Base-by-base conservation (phyloP, 2,113 vertebrate genomes). In the Dunckerocampus dactyliophorus region DNA sequence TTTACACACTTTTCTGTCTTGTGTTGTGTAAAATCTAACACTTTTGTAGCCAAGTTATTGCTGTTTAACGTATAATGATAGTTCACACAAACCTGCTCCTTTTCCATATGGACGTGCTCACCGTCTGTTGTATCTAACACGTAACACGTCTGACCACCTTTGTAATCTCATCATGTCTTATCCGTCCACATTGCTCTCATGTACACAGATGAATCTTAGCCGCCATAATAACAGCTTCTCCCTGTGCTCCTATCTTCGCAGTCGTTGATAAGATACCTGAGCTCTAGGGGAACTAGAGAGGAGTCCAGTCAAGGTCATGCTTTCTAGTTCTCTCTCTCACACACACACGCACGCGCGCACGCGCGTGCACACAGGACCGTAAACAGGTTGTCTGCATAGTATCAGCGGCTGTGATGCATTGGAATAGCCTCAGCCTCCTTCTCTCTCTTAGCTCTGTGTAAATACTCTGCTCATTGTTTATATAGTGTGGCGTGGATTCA, bases 391-490 rank as follows among this genome's bases (percentile, higher is more conserved):
- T 84, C 84, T 86, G 86, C 45, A 1, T 74, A 80, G 76, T 80
- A 76, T 88, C 84, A 86, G 56, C 65, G 75, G 64, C 54, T 58
- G 82, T 65, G 84, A 82, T 82, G 86, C 77, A 72, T 65, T 62
- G 71, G 82, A 81, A 76, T 75, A 80, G 79, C 80, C 48, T 24
- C 76, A 77, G 85, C 73, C 81, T 82, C 83, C 80, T 83, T 85
- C 76, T 85, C 87, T 85, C 85, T 88, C 85, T 87, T 83, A 77
- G 77, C 82, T 83, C 75, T 82, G 82, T 88, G 75, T 88, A 88
- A 88, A 88, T 87, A 88, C 79, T 69, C 79, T 19, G 65, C 79
- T 83, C 85, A 70, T 76, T 88, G 87, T 88, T 88, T 88, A 88
- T 80, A 84, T 13, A 79, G 80, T 21, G 45, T 49, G 42, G 73